A percentile compares a stretch with the other conserved stretches of the same genome.
Conservation (phyloP, 2,797 vertebrate genomes). For the Sebastes trivittatus region DNA sequence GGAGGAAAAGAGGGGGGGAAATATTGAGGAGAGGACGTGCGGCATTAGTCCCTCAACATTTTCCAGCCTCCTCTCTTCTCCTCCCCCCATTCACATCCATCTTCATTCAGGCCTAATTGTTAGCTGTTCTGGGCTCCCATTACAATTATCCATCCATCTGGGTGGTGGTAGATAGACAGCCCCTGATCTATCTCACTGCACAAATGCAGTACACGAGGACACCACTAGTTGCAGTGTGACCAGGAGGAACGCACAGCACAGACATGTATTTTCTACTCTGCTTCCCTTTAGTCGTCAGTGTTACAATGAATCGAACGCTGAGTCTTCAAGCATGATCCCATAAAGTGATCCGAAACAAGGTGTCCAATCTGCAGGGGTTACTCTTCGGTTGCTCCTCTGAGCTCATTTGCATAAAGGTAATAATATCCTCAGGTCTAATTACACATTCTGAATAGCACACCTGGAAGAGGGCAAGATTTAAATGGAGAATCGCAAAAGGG, state of each 20-base stretch:
- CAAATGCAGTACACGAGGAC: conserved; percentile 51
- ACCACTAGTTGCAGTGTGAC: conserved; percentile 50
- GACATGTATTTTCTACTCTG: neutral
- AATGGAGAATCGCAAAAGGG: conserved; percentile 29
- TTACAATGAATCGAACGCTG: neutral
- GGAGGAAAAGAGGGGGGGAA: neutral
- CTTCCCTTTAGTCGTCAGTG: neutral
- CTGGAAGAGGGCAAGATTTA: conserved; percentile 22
- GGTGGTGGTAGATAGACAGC: conserved; percentile 51
- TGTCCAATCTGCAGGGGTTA: conserved; percentile 15
- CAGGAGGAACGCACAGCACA: neutral
- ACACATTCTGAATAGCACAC: conserved; percentile 19
- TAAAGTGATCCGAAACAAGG: neutral
- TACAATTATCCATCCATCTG: conserved; percentile 79
- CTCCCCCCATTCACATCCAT: conserved; percentile 54
- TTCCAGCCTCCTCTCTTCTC: conserved; percentile 30
- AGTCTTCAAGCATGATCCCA: neutral
- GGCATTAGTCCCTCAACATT: conserved; percentile 35
- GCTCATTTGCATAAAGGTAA: conserved; percentile 46
- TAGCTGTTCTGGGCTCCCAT: conserved; percentile 71
- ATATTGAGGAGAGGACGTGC: conserved; percentile 21
- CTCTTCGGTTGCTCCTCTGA: neutral
- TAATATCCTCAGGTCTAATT: conserved; percentile 31
- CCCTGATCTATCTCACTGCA: conserved; percentile 53
- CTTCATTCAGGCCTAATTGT: conserved; percentile 74